phyloP scores from a whole-genome alignment of 2,113 vertebrate species.

The Dromiciops gliroides region DNA sequence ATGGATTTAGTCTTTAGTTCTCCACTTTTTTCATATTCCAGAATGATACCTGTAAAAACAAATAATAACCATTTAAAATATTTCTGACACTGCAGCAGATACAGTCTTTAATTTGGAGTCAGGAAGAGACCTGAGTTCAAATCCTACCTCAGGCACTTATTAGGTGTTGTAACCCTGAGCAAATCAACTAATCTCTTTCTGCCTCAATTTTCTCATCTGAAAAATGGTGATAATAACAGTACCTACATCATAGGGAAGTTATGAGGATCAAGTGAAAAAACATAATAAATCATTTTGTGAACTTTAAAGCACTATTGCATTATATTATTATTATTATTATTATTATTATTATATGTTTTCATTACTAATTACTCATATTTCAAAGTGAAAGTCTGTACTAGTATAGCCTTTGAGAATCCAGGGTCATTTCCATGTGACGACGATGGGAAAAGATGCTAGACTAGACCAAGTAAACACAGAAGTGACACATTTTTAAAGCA shows the following conservation, averaged over 20 bases:
- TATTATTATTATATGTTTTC: neutral
- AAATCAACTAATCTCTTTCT: neutral
- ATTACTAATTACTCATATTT: neutral
- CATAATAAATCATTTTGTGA: neutral
- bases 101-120: neutral
- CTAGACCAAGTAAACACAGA: neutral
- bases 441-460: neutral
- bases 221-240: neutral
- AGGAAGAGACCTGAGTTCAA: neutral
- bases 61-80: slow-evolving; percentile 37
- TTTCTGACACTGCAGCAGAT: neutral
- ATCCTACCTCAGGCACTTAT: neutral
- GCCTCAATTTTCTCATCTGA: neutral
- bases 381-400: neutral
- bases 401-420: neutral
- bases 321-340: neutral
- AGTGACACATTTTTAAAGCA: neutral
- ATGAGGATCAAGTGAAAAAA: neutral
- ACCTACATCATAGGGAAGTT: neutral
- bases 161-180: neutral
- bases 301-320: neutral
- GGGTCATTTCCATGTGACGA: neutral
- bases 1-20: slow-evolving; percentile 90
- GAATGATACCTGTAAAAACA: slow-evolving; percentile 89
- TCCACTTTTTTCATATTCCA: slow-evolving; percentile 92